phyloP scores from a whole-genome alignment of 2,113 vertebrate genomes.

The Nothocercus nigrocapillus region DNA sequence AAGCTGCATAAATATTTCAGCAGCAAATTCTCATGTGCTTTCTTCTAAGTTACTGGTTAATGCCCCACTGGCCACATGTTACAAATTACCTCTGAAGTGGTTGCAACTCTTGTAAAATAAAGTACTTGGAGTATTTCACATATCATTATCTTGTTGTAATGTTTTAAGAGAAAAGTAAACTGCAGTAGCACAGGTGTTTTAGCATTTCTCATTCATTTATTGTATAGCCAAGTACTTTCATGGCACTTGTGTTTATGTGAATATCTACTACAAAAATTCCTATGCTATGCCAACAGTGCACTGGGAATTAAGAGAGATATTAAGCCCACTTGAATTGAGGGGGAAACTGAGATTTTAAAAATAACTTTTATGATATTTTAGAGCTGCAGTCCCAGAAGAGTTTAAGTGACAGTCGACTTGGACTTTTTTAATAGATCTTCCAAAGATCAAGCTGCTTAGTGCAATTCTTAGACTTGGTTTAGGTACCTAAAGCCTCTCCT shows the following conservation, averaged over 20 bases:
- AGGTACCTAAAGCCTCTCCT: background rate
- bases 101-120: background rate
- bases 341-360: background rate
- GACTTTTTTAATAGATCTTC: background rate
- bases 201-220: background rate
- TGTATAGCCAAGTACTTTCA: background rate
- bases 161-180: background rate
- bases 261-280: background rate
- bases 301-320: background rate
- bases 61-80: background rate
- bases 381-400: background rate
- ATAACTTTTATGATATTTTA: background rate
- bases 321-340: background rate
- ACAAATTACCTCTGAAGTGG: background rate
- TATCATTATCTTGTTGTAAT: background rate
- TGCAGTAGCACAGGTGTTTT: background rate
- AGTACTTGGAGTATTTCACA: background rate
- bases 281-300: background rate
- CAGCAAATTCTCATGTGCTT: background rate
- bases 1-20: background rate
- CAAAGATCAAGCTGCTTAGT: background rate
- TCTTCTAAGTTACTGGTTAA: background rate
- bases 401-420: background rate
- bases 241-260: background rate
- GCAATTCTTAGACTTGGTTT: background rate